These are phyloP conservation scores for Scortum barcoo DNA, from an alignment of 2,113 vertebrate species.

Conservation along the genomic window DNA sequence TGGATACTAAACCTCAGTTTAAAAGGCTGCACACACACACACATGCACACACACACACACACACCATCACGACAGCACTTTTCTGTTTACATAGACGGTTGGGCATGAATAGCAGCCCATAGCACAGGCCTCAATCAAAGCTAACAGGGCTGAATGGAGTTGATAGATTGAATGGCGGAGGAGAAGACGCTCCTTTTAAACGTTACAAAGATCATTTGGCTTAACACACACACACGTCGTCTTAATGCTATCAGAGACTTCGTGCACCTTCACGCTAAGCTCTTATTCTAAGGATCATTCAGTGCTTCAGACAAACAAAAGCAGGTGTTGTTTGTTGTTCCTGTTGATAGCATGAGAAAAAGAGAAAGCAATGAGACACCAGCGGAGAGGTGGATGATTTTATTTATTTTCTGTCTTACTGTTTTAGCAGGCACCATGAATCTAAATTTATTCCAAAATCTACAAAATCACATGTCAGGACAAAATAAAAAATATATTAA, in stretches of 20 bases:
- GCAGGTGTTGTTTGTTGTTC: neutral
- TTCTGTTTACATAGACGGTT: slow-evolving; percentile 42
- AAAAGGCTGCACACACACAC: slow-evolving; percentile 37
- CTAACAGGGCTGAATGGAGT: slow-evolving; percentile 37
- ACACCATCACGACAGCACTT: neutral
- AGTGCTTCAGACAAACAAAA: slow-evolving; percentile 19
- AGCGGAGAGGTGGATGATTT: neutral
- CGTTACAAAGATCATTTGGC: slow-evolving; percentile 25
- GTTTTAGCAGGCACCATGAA: neutral
- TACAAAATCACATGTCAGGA: neutral
- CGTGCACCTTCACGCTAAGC: neutral
- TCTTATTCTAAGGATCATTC: slow-evolving; percentile 6
- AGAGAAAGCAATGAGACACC: neutral
- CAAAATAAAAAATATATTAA: neutral
- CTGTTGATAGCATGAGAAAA: neutral
- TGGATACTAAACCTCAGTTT: slow-evolving; percentile 47
- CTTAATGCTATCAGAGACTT: slow-evolving; percentile 10
- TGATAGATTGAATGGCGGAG: slow-evolving; percentile 24
- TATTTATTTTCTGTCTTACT: neutral
- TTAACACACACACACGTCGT: slow-evolving; percentile 5
- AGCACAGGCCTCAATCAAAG: slow-evolving; percentile 52
- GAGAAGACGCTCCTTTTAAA: slow-evolving; percentile 38
- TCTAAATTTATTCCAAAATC: slow-evolving; percentile 5
- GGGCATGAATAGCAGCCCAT: slow-evolving; percentile 34
- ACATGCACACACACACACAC: slow-evolving; percentile 18